Evolutionary conservation across 2,797 vertebrate species (phyloP).

Genomic region (Scolopax rusticola): DNA sequence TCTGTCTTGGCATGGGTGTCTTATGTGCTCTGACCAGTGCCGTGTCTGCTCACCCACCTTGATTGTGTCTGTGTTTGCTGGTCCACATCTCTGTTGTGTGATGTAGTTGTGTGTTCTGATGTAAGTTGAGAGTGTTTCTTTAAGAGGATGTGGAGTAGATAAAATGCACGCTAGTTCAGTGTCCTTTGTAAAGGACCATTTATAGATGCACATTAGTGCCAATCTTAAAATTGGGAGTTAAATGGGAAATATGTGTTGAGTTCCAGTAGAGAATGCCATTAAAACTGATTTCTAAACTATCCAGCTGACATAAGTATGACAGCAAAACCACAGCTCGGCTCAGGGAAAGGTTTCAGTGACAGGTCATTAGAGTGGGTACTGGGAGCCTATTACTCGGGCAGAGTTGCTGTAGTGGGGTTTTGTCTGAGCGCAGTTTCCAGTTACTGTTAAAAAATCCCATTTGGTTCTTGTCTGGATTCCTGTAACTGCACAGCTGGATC

Average conservation of each 20-base stretch:
- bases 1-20: neutral
- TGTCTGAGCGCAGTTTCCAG: neutral
- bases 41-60: fast-evolving
- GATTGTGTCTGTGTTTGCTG: neutral
- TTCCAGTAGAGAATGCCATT: neutral
- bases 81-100: neutral
- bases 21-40: neutral
- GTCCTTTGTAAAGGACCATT: neutral
- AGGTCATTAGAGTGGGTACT: neutral
- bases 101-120: neutral
- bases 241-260: neutral
- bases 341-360: neutral
- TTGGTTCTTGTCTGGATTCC: neutral
- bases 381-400: neutral
- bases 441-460: neutral
- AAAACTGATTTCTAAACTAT: neutral
- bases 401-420: neutral
- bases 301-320: neutral
- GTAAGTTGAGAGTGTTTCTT: neutral
- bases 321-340: neutral
- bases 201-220: neutral
- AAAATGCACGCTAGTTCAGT: neutral
- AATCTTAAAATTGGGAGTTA: neutral
- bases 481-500: neutral
- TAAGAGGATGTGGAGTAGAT: neutral